Percentiles rank a stretch among this genome's conserved stretches.
phyloP scores from a whole-genome alignment of 2,888 invertebrate species.

The Geophilus truncorum region DNA sequence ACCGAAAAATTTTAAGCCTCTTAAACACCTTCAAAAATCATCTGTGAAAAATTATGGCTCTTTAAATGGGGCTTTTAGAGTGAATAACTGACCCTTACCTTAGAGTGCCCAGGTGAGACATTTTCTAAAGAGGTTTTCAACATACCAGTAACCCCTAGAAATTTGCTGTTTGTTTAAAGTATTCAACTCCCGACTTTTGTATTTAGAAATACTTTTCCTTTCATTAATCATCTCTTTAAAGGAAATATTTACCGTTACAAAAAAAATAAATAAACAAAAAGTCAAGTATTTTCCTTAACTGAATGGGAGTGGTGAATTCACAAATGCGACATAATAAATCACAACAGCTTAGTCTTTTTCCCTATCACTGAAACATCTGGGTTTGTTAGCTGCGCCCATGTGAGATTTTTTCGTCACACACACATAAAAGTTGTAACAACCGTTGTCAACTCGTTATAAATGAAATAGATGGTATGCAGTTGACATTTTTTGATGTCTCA shows the following conservation, averaged over 20 bases:
- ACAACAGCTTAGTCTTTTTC: neutral
- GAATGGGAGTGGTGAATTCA: neutral
- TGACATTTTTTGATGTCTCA: neutral
- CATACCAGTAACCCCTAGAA: neutral
- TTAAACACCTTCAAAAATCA: neutral
- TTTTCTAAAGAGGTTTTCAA: too few relatives aligned
- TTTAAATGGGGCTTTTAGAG: neutral
- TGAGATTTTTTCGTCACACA: neutral
- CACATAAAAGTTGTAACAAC: neutral
- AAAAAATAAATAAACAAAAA: neutral
- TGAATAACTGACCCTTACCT: neutral
- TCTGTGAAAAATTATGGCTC: neutral
- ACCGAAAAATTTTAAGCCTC: neutral
- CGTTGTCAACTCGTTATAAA: neutral
- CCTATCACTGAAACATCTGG: neutral
- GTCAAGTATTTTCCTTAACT: neutral
- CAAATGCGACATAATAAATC: neutral
- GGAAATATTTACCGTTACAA: neutral
- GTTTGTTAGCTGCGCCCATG: neutral
- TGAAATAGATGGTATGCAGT: neutral
- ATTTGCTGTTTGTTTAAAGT: neutral
- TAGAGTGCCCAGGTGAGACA: neutral
- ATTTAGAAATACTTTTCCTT: neutral
- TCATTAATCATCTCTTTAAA: neutral
- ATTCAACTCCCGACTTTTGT: neutral